Percentiles rank a stretch among this genome's conserved stretches.
Evolutionary conservation across 2,113 vertebrate genomes (phyloP).

Genomic region (Phoenicopterus ruber): DNA sequence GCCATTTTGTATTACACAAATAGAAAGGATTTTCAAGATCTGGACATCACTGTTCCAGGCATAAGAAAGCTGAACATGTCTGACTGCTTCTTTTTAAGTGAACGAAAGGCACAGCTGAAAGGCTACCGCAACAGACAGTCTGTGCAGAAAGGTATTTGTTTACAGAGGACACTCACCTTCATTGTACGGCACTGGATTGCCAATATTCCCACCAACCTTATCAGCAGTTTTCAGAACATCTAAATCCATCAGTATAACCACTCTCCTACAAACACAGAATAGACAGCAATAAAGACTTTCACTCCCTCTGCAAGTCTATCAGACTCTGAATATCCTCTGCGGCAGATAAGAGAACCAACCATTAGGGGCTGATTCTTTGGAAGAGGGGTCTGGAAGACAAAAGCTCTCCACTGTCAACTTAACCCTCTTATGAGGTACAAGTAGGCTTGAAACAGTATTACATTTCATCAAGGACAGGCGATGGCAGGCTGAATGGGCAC

Average conservation of each 20-base stretch:
- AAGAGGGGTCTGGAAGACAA: neutral
- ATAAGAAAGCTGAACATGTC: neutral
- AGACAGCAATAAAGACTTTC: neutral
- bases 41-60: neutral
- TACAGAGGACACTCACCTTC: conserved; percentile 78
- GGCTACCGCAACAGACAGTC: neutral
- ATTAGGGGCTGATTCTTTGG: neutral
- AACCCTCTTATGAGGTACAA: neutral
- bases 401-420: neutral
- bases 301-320: neutral
- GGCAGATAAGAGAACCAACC: neutral
- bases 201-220: conserved; percentile 80
- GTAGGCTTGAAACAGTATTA: neutral
- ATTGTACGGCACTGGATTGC: conserved; percentile 85
- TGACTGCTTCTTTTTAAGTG: neutral
- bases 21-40: neutral
- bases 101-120: neutral
- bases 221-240: conserved; percentile 83
- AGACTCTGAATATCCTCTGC: neutral
- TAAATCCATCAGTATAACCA: conserved; percentile 92
- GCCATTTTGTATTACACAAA: neutral
- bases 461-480: neutral
- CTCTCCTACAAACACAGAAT: conserved; percentile 76
- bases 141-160: neutral
- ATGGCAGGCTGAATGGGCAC: neutral